Conservation (phyloP, 2,888 invertebrate genomes). For the Octonoba sinensis region DNA sequence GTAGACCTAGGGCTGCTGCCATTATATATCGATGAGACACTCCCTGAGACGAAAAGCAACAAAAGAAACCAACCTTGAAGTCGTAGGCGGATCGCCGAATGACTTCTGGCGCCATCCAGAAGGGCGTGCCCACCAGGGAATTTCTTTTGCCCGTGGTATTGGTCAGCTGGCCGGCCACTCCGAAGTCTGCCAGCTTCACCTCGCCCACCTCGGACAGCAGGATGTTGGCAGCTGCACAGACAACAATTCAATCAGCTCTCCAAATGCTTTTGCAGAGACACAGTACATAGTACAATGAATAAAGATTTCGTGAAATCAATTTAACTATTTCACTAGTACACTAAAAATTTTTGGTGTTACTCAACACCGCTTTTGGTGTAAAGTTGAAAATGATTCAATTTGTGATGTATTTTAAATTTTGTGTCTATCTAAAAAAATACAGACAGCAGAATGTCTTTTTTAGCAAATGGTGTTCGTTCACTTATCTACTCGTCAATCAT, state of each 20-base stretch:
- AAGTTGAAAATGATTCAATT: too few species aligned
- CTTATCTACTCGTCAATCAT: too few species aligned
- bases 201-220: slow-evolving; percentile 98
- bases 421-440: too few species aligned
- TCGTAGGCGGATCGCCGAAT: slow-evolving; percentile 97
- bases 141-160: slow-evolving; percentile 93
- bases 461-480: too few species aligned
- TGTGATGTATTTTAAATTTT: too few species aligned
- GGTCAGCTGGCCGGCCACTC: slow-evolving; percentile 91
- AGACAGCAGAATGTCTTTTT: too few species aligned
- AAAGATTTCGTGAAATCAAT: background rate
- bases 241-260: background rate
- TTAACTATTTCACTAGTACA: background rate
- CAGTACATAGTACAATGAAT: background rate
- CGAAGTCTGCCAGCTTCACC: slow-evolving; percentile 98
- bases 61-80: slow-evolving; percentile 78
- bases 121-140: slow-evolving; percentile 96
- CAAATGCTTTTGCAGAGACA: background rate
- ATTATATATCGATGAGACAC: too few species aligned
- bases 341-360: too few species aligned
- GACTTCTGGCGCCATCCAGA: slow-evolving; percentile 98
- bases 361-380: too few species aligned
- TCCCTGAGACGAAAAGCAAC: background rate
- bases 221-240: slow-evolving; percentile 89
- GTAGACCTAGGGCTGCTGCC: background rate